Conservation (phyloP, 2,113 vertebrate genomes). For the Sialia sialis region DNA sequence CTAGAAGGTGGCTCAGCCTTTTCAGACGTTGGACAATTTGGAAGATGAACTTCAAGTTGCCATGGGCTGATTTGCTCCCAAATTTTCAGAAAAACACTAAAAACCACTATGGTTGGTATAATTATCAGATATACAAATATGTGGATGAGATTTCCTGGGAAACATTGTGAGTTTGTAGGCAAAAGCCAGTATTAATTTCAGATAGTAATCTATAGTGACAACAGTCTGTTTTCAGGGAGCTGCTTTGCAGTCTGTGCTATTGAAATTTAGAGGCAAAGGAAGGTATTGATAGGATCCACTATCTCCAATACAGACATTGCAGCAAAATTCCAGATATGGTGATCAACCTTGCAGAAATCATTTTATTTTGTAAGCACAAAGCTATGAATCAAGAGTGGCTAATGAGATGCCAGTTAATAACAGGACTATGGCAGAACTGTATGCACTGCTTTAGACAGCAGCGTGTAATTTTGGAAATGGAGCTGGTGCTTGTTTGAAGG, state of each 20-base stretch:
- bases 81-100: not conserved
- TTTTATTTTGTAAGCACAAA: slow-evolving; percentile 6
- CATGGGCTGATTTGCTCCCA: not conserved
- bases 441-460: not conserved
- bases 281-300: not conserved
- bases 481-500: not conserved
- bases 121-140: not conserved
- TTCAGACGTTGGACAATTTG: not conserved
- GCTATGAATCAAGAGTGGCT: not conserved
- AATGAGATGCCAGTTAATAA: not conserved
- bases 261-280: not conserved
- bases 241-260: not conserved
- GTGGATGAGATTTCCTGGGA: not conserved
- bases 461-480: not conserved
- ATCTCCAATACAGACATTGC: not conserved
- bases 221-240: not conserved
- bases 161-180: not conserved
- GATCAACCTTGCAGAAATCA: not conserved
- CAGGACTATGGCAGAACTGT: not conserved
- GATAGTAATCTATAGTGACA: not conserved
- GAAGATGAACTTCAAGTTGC: not conserved
- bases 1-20: not conserved
- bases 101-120: fast-evolving
- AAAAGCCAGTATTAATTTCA: not conserved
- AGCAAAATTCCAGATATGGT: not conserved